Base-by-base conservation (phyloP, 2,797 vertebrate genomes). In the Yasuhikotakia modesta region DNA sequence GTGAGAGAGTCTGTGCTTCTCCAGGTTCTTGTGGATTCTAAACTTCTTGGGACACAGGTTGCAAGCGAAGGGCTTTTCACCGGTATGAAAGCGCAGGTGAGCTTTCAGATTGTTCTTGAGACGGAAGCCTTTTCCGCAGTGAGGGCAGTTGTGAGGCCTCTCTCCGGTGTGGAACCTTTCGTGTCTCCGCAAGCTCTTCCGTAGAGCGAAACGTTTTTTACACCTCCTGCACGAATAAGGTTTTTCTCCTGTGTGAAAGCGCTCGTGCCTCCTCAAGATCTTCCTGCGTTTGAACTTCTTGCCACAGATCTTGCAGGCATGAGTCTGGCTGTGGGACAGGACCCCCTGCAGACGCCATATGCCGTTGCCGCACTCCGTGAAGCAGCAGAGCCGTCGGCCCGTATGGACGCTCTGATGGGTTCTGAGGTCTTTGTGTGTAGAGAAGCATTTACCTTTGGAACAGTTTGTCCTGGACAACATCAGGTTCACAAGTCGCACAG, bases 191-290 rank as follows among this genome's bases (percentile, higher is more conserved):
- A 93, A 89, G 80, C 87, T 93, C 83, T 92, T 93, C 46, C 91
- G 85, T 75, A 92, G 85, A 2, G 88, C 90, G 1, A 93, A 94
- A 0, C 77, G 84, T 83, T 92, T 93, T 0, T 69, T 45, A 77
- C 92, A 94, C 4, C 3, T 16, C 0, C 82, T 1, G 21, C 93
- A 94, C 0, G 82, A 19, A 82, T 94, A 93, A 0, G 93, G 93
- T 48, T 78, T 91, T n/a, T 92, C 92, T 0, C 93, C 93, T 0
- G 88, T 88, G 70, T 94, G 93, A 78, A 94, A 93, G 14, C 93
- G 93, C 43, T 88, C 88, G 17, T 94, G 93, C 0, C 92, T 85
- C 7, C 88, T 85, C 1, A 94, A 88, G 7, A 91, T 83, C 85
- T 93, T 93, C 55, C 90, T 72, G 13, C 88, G 91, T 58, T 87